Evolutionary conservation across 2,888 invertebrate genomes (phyloP).

Genomic region (Clusia tigrina): DNA sequence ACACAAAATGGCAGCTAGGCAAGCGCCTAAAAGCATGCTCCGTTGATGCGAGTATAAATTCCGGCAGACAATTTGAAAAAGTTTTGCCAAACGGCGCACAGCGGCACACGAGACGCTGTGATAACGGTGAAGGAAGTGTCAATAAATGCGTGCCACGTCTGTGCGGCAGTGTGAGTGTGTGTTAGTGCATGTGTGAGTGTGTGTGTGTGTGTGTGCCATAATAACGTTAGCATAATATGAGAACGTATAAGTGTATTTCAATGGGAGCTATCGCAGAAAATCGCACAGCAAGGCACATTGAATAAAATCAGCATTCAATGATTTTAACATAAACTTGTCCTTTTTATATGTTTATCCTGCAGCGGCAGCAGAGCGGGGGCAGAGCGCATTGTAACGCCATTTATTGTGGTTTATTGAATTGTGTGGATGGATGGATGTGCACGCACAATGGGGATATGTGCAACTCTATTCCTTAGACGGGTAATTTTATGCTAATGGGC

Average conservation of each 20-base stretch:
- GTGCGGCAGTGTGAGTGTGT: background rate
- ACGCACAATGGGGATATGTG: background rate
- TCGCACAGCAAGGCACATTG: constrained; percentile 12
- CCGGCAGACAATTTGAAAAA: no score
- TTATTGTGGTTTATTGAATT: constrained; percentile 4
- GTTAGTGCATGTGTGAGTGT: background rate
- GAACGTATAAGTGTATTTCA: no score
- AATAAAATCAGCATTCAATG: constrained; percentile 18
- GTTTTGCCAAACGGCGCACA: no score
- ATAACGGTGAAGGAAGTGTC: background rate
- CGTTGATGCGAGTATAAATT: no score
- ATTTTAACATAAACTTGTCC: constrained; percentile 13
- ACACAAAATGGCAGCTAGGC: no score
- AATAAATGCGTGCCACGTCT: background rate
- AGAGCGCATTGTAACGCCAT: background rate
- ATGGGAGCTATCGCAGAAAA: no score
- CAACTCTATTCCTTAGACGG: background rate
- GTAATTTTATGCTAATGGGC: background rate
- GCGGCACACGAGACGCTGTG: no score
- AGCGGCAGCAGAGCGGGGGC: background rate
- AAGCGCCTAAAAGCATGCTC: no score
- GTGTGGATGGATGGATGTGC: background rate
- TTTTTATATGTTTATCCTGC: background rate
- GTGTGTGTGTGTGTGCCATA: background rate
- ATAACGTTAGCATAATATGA: no score